Conservation (phyloP, 2,888 invertebrate species). For the Atrina japonica region DNA sequence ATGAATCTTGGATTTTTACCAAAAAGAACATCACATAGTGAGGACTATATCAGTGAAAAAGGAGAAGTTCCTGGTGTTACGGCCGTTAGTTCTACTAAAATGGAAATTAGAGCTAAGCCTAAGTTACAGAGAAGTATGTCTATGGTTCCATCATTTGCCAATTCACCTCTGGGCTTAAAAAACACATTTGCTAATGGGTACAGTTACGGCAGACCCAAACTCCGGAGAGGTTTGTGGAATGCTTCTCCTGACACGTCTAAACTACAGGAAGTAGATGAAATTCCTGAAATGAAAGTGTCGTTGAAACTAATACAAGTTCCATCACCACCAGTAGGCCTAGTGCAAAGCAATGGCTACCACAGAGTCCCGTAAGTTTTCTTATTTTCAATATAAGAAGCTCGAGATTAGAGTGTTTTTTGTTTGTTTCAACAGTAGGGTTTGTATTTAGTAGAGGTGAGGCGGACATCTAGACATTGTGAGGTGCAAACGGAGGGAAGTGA, state of each 20-base stretch:
- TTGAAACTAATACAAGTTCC: constrained; percentile 23
- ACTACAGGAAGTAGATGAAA: constrained; percentile 2
- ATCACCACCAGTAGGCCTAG: neutral
- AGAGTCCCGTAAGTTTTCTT: no score
- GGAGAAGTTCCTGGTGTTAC: constrained; percentile 16
- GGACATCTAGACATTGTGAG: no score
- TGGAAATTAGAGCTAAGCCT: constrained; percentile 43
- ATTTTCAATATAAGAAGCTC: no score
- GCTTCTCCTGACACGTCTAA: constrained; percentile 12
- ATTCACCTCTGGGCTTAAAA: neutral
- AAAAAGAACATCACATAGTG: constrained; percentile 12
- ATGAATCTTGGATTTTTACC: constrained; percentile 35
- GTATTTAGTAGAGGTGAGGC: no score
- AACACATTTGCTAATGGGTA: constrained; percentile 14
- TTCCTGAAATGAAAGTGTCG: constrained; percentile 28
- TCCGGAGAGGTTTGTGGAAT: constrained; percentile 17
- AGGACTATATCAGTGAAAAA: constrained; percentile 7
- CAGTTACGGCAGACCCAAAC: constrained; percentile 21
- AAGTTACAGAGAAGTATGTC: constrained; percentile 35
- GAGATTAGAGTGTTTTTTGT: no score
- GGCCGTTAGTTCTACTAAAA: constrained; percentile 37
- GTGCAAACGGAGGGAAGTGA: no score
- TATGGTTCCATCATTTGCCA: constrained; percentile 20
- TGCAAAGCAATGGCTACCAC: no score
- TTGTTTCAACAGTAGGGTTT: no score